Evolutionary conservation across 2,113 vertebrate genomes (phyloP).

Genomic region (Vanacampus margaritifer): DNA sequence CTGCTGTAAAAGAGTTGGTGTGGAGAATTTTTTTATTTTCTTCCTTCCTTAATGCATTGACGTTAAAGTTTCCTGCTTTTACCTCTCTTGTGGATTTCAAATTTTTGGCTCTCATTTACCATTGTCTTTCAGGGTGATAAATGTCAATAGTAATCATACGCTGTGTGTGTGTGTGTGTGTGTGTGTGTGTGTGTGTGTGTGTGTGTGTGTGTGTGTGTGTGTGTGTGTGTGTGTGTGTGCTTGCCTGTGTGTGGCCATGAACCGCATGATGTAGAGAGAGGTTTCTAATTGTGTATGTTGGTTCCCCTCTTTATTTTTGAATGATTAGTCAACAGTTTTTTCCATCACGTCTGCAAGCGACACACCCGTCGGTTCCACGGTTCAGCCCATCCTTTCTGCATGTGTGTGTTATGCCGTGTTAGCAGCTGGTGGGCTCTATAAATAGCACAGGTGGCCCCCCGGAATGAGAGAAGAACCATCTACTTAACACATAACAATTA

Average conservation of each 20-base stretch:
- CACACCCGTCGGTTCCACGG: conserved; percentile 46
- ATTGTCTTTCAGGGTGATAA: conserved; percentile 21
- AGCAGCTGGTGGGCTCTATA: conserved; percentile 64
- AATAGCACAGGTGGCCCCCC: conserved; percentile 34
- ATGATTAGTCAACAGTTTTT: conserved; percentile 18
- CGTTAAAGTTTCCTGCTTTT: conserved; percentile 14
- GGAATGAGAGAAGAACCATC: conserved; percentile 24
- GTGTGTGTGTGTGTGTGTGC: conserved; percentile 2
- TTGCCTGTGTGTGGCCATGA: conserved; percentile 24
- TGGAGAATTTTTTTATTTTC: conserved; percentile 18
- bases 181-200: conserved; percentile 6
- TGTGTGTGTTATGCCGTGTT: conserved; percentile 40
- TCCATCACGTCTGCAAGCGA: conserved; percentile 21
- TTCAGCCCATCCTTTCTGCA: conserved; percentile 54
- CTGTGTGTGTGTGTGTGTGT: not conserved
- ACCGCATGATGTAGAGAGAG: not conserved
- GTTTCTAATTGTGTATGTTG: not conserved
- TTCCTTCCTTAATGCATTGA: conserved; percentile 4
- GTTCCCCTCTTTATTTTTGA: no score
- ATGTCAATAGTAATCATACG: conserved; percentile 19
- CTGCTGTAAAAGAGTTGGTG: conserved; percentile 32
- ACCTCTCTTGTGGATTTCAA: conserved; percentile 20
- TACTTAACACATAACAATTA: not conserved
- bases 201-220: conserved; percentile 1
- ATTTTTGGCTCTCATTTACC: conserved; percentile 11